Percentiles rank a stretch among this genome's conserved stretches.
Evolutionary conservation across 2,888 invertebrate species (phyloP).

Genomic region (Poecilus cupreus): DNA sequence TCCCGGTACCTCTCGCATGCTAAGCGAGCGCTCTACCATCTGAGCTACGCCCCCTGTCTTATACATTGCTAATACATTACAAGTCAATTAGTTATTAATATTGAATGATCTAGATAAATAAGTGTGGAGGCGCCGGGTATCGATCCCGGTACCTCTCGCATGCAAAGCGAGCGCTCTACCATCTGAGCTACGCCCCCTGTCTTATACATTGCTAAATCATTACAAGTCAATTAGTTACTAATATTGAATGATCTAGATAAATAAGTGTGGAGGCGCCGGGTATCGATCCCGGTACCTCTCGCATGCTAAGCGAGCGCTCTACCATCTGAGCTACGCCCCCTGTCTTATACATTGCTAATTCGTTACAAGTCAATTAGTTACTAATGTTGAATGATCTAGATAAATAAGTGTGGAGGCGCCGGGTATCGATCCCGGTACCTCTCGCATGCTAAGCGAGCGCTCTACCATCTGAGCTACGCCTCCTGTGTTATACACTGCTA

Average conservation of each 20-base stretch:
- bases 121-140: conserved; percentile 73
- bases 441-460: conserved; percentile 77
- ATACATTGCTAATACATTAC: too few relatives aligned
- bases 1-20: conserved; percentile 77
- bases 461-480: conserved; percentile 76
- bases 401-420: conserved; percentile 72
- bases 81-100: too few relatives aligned
- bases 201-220: too few relatives aligned
- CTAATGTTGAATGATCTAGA: too few relatives aligned
- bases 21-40: conserved; percentile 77
- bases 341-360: too few relatives aligned
- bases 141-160: conserved; percentile 77
- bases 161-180: conserved; percentile 77
- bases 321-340: conserved; percentile 75
- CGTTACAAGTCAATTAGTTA: too few relatives aligned
- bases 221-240: too few relatives aligned
- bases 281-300: conserved; percentile 77
- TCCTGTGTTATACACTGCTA: too few relatives aligned
- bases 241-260: too few relatives aligned
- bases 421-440: conserved; percentile 77
- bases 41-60: conserved; percentile 73
- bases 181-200: conserved; percentile 73
- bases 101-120: too few relatives aligned
- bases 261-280: conserved; percentile 72
- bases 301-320: conserved; percentile 77